Percentiles rank a stretch among this genome's conserved stretches.
Evolutionary conservation across 2,113 vertebrate genomes (phyloP).

Genomic region (Hirundichthys speculiger): DNA sequence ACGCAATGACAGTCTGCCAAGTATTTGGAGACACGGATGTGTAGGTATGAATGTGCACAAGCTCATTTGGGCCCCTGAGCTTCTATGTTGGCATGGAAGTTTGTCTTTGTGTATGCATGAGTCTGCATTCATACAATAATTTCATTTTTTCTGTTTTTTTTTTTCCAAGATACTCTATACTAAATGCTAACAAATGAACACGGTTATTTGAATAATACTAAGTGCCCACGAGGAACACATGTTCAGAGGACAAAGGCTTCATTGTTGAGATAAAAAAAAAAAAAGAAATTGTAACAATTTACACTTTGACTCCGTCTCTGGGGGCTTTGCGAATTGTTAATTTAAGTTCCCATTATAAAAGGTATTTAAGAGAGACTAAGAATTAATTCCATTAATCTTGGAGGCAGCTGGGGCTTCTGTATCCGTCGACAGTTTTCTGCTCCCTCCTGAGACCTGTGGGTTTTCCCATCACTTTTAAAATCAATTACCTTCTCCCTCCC

Average conservation of each 20-base stretch:
- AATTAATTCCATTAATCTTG: constrained; percentile 77
- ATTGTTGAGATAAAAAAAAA: constrained; percentile 43
- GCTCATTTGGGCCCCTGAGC: constrained; percentile 36
- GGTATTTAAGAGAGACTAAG: constrained; percentile 73
- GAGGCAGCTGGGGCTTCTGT: constrained; percentile 66
- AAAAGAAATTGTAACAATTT: constrained; percentile 53
- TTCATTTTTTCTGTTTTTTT: background rate
- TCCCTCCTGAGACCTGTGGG: constrained; percentile 76
- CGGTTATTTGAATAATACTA: constrained; percentile 43
- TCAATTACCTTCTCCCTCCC: constrained; percentile 80
- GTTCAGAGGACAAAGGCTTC: constrained; percentile 48
- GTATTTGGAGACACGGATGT: constrained; percentile 35
- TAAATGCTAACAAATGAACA: constrained; percentile 34
- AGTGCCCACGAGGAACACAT: constrained; percentile 38
- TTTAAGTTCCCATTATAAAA: constrained; percentile 69
- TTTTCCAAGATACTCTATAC: constrained; percentile 16
- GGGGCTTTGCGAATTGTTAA: constrained; percentile 70
- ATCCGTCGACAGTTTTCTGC: constrained; percentile 68
- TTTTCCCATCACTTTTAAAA: constrained; percentile 82
- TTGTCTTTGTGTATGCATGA: constrained; percentile 33
- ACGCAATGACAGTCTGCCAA: constrained; percentile 56
- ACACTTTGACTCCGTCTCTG: constrained; percentile 69
- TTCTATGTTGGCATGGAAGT: constrained; percentile 39
- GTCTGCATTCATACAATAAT: constrained; percentile 37
- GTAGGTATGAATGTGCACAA: constrained; percentile 41